Evolutionary conservation across 2,797 vertebrate genomes (phyloP).

Genomic region (Sparidentex hasta): DNA sequence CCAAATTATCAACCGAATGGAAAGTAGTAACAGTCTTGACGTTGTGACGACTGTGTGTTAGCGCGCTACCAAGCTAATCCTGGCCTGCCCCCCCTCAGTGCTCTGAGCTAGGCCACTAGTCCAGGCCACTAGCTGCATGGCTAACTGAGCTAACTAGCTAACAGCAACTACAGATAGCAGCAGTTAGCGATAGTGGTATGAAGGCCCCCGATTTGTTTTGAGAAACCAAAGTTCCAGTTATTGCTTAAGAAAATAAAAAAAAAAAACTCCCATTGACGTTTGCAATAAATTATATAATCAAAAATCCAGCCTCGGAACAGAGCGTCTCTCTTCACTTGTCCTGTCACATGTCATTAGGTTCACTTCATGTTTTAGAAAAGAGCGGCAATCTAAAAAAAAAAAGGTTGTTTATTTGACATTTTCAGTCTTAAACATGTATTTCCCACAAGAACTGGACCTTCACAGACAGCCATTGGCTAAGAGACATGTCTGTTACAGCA

Average conservation of each 20-base stretch:
- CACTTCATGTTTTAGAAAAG: not conserved
- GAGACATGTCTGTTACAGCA: not conserved
- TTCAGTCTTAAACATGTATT: not conserved
- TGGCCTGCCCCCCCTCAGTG: too few species aligned
- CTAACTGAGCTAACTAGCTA: too few species aligned
- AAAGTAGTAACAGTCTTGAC: too few species aligned
- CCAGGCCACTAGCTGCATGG: too few species aligned
- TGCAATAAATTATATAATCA: not conserved
- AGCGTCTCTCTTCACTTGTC: constrained; percentile 3
- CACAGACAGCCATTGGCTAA: not conserved
- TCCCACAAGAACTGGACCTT: not conserved
- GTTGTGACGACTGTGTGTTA: too few species aligned
- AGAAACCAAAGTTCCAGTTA: not conserved
- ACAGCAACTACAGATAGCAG: too few species aligned
- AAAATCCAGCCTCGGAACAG: not conserved
- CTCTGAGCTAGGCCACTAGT: too few species aligned
- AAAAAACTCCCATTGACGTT: not conserved
- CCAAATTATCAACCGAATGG: too few species aligned
- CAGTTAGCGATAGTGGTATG: too few species aligned
- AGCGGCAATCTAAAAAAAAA: not conserved
- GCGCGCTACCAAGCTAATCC: too few species aligned
- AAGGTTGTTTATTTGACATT: not conserved
- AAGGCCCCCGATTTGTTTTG: too few species aligned
- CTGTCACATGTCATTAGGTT: not conserved
- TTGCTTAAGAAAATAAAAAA: not conserved